These are phyloP conservation scores for Aleiodes sp. DNA, from an alignment of 1,140 invertebrate genomes.

Conservation along the genomic window DNA sequence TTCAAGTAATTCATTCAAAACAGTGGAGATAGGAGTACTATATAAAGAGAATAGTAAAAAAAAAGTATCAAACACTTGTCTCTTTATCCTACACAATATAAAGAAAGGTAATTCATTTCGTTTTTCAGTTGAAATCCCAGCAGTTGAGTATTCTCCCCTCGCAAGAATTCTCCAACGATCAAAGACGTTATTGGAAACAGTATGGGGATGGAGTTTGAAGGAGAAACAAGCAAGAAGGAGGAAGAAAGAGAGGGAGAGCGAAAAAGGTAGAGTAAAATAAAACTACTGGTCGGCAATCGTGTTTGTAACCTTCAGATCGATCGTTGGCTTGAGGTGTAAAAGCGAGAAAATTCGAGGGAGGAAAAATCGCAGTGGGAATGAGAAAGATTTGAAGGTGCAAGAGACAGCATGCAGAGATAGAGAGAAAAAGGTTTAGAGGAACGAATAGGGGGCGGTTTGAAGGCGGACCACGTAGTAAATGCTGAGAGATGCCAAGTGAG, in stretches of 20 bases:
- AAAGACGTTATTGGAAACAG: conserved; percentile 26
- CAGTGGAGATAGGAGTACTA: neutral
- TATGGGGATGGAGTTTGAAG: neutral
- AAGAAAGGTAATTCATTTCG: conserved; percentile 5
- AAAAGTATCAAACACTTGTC: neutral
- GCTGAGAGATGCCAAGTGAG: conserved; percentile 12
- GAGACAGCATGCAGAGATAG: neutral
- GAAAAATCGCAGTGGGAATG: conserved; percentile 2
- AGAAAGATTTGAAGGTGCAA: neutral
- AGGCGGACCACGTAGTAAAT: conserved; percentile 39
- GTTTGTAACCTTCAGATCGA: conserved; percentile 17
- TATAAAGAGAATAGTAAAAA: neutral
- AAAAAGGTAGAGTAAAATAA: neutral
- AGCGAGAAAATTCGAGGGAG: neutral
- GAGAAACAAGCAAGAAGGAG: neutral
- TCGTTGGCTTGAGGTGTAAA: neutral
- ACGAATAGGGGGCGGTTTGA: conserved; percentile 26
- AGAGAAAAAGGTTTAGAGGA: conserved; percentile 9
- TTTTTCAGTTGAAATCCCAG: conserved; percentile 1
- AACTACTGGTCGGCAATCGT: neutral
- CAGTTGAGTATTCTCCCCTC: neutral
- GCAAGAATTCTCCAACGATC: conserved; percentile 9
- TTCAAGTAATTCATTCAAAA: too few species aligned
- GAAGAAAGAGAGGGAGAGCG: neutral
- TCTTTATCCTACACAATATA: neutral